Evolutionary conservation across 2,888 invertebrate genomes (phyloP), one percentile per base, ranked within the genome.

Genomic region (Amiota mariae): DNA sequence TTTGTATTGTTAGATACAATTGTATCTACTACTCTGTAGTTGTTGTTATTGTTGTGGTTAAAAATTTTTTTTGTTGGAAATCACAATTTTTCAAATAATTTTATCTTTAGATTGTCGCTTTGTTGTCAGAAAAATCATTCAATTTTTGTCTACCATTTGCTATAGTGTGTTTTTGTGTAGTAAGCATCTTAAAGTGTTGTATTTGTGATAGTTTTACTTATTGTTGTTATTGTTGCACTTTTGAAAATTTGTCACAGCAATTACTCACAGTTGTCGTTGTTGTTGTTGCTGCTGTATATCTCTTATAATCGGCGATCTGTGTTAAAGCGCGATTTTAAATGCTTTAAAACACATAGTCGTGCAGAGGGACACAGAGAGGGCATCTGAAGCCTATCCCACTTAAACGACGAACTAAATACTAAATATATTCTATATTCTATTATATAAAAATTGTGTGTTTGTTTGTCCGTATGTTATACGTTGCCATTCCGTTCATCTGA

Each of bases 1-100:
- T 13, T 66, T 9, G 9, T 46, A 10, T 46, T 66, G n/a, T 36
- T 66, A 11, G 49, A n/a, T 66, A 18, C 48, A 9, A 18, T 49
- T 75, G 63, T 64, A n/a, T 20, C 36, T 48, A 64, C 11, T 18
- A 4, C 46, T n/a, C 9, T 75, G 73, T 24, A 24, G 24, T 13
- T 72, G 46, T n/a, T 74, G 51, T n/a, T 70, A 72, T 15, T 73
- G 63, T 9, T 75, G 75, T 24, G 51, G 61, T 20, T 46, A 36
- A 71, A 71, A 72, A 73, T 71, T 77, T 80, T 82, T 82, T 80
- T 82, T 82, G 78, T 78, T 81, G 76, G 79, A 78, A 76, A 79
- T 75, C 78, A 82, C 79, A 83, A 78, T 84, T 81, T 80, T 76
- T 24, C 20, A 15, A 61, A 12, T 61, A 2, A 11, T 61, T 61